Evolutionary conservation across 2,113 vertebrate species (phyloP).

Genomic region (Saguinus midas): DNA sequence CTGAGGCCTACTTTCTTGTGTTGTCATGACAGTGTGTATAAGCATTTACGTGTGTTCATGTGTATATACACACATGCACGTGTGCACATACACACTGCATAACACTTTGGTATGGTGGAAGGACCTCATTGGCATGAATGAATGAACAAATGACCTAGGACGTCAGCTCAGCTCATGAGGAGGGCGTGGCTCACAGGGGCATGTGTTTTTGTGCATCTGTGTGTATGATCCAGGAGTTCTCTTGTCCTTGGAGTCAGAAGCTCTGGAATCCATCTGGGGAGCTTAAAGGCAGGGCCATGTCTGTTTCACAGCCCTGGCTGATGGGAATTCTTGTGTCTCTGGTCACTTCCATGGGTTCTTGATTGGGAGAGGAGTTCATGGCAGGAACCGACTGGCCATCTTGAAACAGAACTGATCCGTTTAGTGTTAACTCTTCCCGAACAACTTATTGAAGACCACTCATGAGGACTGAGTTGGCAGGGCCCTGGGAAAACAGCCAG

Average conservation of each 20-base stretch:
- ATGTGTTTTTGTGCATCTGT: neutral
- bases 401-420: neutral
- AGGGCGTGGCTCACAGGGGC: neutral
- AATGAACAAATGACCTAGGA: neutral
- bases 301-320: neutral
- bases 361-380: neutral
- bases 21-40: neutral
- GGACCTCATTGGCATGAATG: neutral
- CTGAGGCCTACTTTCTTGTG: neutral
- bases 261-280: neutral
- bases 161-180: neutral
- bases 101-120: neutral
- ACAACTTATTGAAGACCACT: neutral
- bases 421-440: neutral
- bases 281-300: accelerated
- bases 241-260: neutral
- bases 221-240: neutral
- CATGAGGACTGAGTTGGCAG: neutral
- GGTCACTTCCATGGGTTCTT: neutral
- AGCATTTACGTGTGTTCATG: neutral
- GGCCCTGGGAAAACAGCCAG: neutral
- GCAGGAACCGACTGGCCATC: neutral
- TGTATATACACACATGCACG: too few species aligned
- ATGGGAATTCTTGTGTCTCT: neutral
- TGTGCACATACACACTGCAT: neutral